These are phyloP conservation scores for Corydoras sp. DNA, from an alignment of 2,113 vertebrate species.

Conservation along the genomic window DNA sequence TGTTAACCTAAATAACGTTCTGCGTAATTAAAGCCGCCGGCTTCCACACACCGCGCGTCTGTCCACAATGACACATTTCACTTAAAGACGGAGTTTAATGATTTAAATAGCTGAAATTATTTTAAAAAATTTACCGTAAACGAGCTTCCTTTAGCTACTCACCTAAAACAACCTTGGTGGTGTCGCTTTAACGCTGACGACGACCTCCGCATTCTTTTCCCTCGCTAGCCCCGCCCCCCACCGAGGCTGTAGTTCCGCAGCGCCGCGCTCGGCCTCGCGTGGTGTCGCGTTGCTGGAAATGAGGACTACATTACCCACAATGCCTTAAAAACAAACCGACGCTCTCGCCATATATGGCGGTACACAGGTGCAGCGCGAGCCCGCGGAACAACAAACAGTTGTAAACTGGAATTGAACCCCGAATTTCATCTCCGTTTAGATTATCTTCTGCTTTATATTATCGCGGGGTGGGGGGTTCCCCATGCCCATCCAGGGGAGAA, in stretches of 20 bases:
- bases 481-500: too few relatives aligned
- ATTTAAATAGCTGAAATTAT: background rate
- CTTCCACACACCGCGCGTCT: background rate
- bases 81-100: background rate
- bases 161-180: constrained; percentile 63
- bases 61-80: background rate
- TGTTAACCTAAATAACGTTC: background rate
- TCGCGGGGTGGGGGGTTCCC: too few relatives aligned
- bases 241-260: constrained; percentile 41
- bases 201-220: background rate
- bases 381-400: too few relatives aligned
- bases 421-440: too few relatives aligned
- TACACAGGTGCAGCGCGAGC: background rate
- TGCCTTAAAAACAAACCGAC: background rate
- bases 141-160: constrained; percentile 31
- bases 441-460: too few relatives aligned
- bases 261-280: background rate
- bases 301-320: constrained; percentile 41
- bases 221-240: background rate
- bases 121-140: constrained; percentile 24
- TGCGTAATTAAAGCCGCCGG: background rate
- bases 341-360: background rate
- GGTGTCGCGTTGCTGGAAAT: background rate
- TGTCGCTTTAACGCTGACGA: constrained; percentile 57
- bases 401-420: too few relatives aligned